Percentiles rank a stretch among this genome's conserved stretches.
These are phyloP conservation scores for Caradrina clavipalpis DNA, from an alignment of 2,888 invertebrate species.

Conservation along the genomic window DNA sequence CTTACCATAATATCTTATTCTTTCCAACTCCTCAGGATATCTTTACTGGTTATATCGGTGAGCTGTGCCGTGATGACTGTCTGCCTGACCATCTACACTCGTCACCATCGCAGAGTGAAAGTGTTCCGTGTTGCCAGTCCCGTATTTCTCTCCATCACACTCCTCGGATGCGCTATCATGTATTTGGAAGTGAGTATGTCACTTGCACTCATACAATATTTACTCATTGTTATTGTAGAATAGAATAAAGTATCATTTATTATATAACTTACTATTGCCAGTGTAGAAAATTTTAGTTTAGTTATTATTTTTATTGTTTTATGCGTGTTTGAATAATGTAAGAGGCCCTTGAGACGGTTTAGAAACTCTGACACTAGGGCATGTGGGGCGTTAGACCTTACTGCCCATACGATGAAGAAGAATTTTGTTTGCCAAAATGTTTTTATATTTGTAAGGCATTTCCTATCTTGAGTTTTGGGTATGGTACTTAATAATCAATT, in stretches of 20 bases:
- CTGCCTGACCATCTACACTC: conserved; percentile 94
- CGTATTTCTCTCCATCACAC: conserved; percentile 97
- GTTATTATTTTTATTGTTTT: no score
- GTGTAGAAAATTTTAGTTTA: no score
- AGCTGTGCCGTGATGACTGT: conserved; percentile 95
- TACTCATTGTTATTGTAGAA: not conserved
- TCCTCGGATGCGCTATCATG: conserved; percentile 97
- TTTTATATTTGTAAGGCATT: no score
- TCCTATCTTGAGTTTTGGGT: no score
- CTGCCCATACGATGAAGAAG: no score
- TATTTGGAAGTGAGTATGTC: conserved; percentile 94
- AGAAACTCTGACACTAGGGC: no score
- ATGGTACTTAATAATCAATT: no score
- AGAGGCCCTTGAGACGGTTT: no score
- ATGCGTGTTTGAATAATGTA: no score
- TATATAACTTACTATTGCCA: no score
- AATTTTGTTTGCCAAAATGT: no score
- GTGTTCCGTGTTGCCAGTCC: conserved; percentile 98
- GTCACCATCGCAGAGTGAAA: conserved; percentile 95
- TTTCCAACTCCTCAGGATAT: conserved; percentile 91
- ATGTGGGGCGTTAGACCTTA: no score
- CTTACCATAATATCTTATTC: not conserved
- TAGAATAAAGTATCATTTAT: not conserved
- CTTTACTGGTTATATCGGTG: conserved; percentile 94
- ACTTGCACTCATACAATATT: not conserved